These are phyloP conservation scores for Hippoglossus stenolepis DNA, from an alignment of 2,113 vertebrate genomes.

Conservation along the genomic window DNA sequence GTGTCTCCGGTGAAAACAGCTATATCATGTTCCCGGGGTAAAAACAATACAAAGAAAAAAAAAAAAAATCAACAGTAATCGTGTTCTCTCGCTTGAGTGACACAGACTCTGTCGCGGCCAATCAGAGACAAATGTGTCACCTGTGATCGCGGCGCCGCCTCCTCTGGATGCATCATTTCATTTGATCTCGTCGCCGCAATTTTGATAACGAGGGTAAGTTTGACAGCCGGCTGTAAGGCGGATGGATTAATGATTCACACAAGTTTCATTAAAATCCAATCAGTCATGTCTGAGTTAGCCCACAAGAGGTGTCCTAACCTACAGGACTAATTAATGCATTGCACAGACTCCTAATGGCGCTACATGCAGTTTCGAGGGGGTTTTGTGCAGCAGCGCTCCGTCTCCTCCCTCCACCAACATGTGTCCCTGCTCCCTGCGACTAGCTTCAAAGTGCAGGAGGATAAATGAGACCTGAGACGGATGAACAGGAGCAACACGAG, in stretches of 20 bases:
- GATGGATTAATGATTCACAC: conserved; percentile 36
- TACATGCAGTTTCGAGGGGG: conserved; percentile 7
- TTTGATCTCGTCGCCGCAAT: conserved; percentile 5
- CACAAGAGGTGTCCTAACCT: conserved; percentile 29
- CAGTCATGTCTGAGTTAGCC: conserved; percentile 49
- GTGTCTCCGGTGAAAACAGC: conserved; percentile 21
- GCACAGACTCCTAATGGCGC: conserved; percentile 10
- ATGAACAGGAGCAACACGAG: too few species aligned
- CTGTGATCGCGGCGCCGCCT: conserved; percentile 1
- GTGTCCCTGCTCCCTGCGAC: neutral
- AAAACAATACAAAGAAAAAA: neutral
- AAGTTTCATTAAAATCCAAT: conserved; percentile 61
- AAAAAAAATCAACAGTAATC: conserved; percentile 17
- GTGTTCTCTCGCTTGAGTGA: neutral
- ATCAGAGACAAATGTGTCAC: conserved; percentile 1
- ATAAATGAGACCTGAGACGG: too few species aligned
- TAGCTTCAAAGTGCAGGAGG: neutral
- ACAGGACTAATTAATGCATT: conserved; percentile 27
- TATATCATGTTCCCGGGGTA: conserved; percentile 10
- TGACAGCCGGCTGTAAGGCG: conserved; percentile 36
- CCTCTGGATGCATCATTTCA: neutral
- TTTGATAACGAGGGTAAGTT: conserved; percentile 24
- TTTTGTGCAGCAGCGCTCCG: neutral
- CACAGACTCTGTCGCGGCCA: conserved; percentile 1
- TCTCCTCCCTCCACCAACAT: neutral